Evolutionary conservation across 2,113 vertebrate genomes (phyloP), one percentile per base, ranked within the genome.

Genomic region (Polypterus senegalus): DNA sequence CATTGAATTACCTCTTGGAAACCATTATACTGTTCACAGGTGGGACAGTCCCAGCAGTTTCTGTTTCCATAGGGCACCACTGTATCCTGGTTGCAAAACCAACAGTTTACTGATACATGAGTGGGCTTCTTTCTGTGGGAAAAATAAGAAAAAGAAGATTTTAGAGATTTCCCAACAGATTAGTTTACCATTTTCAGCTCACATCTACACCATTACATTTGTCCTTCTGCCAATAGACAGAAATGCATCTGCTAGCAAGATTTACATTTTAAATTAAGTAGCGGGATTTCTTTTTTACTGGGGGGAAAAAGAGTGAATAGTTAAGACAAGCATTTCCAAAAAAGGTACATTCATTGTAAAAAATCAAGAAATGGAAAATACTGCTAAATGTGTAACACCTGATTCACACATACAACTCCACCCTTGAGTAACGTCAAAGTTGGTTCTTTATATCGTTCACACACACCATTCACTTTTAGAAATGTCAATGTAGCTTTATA

Each of bases 11-110:
- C 96, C 90, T 97, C 91, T 66, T 98, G 92, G 73, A 99, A 99
- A 52, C 96, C 96, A 3, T 99, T 99, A 79, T 99, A 99, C 79
- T 99, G 96, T 61, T 99, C 96, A 43, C 96, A 99, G 81, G 87
- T 86, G 43, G 95, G 95, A 65, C 96, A 99, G 58, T 99, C 96
- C 95, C 95, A 99, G 76, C 96, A 97, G 80, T 99, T 98, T 49
- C 91, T 88, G 72, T 98, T 99, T 43, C 94, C 96, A 2, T 97
- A 99, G 0, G 96, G 96, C 59, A 99, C 96, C 57, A 92, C 78
- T 0, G 91, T 93, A 75, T 97, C 88, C 66, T 91, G 85, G 53
- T 83, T 89, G 70, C 96, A 99, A 82, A 99, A 99, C 96, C 96
- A 99, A 77, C 96, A 99, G 78, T 99, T 98, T 67, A 99, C 96